phyloP scores from a whole-genome alignment of 2,797 vertebrate genomes.

The Eidolon dupreanum region DNA sequence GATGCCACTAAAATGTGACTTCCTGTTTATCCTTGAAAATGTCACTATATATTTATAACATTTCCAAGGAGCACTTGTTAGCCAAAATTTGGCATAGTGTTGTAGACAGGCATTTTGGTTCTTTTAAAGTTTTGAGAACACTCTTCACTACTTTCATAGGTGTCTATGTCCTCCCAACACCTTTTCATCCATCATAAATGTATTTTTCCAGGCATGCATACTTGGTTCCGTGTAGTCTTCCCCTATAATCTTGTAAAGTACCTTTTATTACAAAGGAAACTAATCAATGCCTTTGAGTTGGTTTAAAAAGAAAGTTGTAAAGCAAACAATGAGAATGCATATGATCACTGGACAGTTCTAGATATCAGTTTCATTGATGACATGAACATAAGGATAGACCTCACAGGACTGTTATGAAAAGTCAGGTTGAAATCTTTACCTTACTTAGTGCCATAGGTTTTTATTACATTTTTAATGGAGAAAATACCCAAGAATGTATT shows the following conservation, averaged over 20 bases:
- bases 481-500: background rate
- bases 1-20: background rate
- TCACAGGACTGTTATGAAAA: background rate
- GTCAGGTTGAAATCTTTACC: background rate
- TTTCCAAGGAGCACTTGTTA: background rate
- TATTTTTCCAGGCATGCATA: background rate
- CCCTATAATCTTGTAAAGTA: background rate
- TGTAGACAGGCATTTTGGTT: background rate
- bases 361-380: background rate
- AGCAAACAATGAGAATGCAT: constrained; percentile 15
- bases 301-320: background rate
- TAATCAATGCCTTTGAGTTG: background rate
- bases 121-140: background rate
- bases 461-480: background rate
- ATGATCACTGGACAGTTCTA: background rate
- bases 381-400: background rate
- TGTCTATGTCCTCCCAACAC: background rate
- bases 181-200: background rate
- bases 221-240: background rate
- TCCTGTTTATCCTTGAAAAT: background rate
- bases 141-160: background rate
- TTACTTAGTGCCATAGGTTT: background rate
- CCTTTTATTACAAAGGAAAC: background rate
- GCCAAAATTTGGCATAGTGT: background rate
- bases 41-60: background rate